phyloP scores from a whole-genome alignment of 2,113 vertebrate species.

The Tragelaphus scriptus region DNA sequence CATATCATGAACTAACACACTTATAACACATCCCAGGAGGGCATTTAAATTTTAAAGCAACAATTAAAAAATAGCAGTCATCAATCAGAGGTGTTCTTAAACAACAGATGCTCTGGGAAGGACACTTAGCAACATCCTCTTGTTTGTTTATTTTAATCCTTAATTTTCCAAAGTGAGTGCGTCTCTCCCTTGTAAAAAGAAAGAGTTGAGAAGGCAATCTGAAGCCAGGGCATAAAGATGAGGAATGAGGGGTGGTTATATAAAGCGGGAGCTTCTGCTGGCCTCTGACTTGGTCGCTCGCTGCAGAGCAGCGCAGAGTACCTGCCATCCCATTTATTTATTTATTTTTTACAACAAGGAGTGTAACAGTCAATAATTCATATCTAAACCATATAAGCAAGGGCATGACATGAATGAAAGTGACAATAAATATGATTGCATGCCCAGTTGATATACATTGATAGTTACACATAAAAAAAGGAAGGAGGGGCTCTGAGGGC shows the following conservation, averaged over 20 bases:
- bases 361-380: slow-evolving; percentile 83
- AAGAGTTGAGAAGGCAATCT: background rate
- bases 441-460: slow-evolving; percentile 80
- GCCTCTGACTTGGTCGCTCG: slow-evolving; percentile 29
- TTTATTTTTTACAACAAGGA: slow-evolving; percentile 74
- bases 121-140: slow-evolving; percentile 72
- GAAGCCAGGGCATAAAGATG: background rate
- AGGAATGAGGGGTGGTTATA: background rate
- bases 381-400: slow-evolving; percentile 83
- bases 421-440: slow-evolving; percentile 86
- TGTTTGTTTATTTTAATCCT: slow-evolving; percentile 77
- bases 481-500: background rate
- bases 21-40: slow-evolving; percentile 83
- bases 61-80: slow-evolving; percentile 86
- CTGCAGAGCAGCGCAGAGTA: slow-evolving; percentile 55
- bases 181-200: background rate
- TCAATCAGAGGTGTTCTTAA: slow-evolving; percentile 83
- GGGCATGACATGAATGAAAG: slow-evolving; percentile 84
- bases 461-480: slow-evolving; percentile 78
- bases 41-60: slow-evolving; percentile 86
- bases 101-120: slow-evolving; percentile 81
- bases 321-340: slow-evolving; percentile 63
- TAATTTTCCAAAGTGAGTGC: slow-evolving; percentile 32
- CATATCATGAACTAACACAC: slow-evolving; percentile 79
- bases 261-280: background rate